Base-by-base conservation (phyloP, 2,888 invertebrate genomes). In the Ctena decussata region DNA sequence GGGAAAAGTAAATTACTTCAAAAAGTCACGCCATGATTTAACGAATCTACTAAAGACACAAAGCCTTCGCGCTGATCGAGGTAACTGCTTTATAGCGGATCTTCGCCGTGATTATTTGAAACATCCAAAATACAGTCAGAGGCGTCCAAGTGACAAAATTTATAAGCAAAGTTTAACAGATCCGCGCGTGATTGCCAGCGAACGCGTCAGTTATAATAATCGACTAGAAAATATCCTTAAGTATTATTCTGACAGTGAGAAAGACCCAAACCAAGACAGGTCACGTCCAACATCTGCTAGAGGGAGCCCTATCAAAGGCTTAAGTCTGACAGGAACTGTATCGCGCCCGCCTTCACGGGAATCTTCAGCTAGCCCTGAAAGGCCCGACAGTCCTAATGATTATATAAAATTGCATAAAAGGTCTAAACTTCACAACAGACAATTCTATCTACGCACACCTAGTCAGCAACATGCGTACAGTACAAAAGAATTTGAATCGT, bases 381-480 rank as follows among this genome's bases (percentile, higher is more conserved):
- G 49, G 32, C 15, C 35, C 0, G 71, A 82, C 30, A 53, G 53
- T 44, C 46, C 69, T 5, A 85, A 75, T 32, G 86, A 89, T 44
- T 92, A 86, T 72, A 84, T 93, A 35, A 89, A 86, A 57, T 80
- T 93, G 41, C 91, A 91, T 76, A 79, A 77, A 73, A 89, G 88
- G 77, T 88, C 89, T 0, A 91, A 86, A 65, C 81, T 93, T 18
- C 91, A 93, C 78, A 87, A 91, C 41, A 84, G 91, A 27, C 90
- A 91, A 75, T 92, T 93, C 75, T 92, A 91, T 69, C 78, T 92
- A 77, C 90, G 88, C 80, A 92, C 93, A 1, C 92, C 92, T 8
- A 85, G 86, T 35, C 60, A 85, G 44, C 83, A 84, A n/a, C 88
- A 88, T 35, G 76, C 85, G 15, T 80, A 85, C 21, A 85, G 79